Evolutionary conservation across 2,888 invertebrate species (phyloP).

Genomic region (Ptychoptera contaminata): DNA sequence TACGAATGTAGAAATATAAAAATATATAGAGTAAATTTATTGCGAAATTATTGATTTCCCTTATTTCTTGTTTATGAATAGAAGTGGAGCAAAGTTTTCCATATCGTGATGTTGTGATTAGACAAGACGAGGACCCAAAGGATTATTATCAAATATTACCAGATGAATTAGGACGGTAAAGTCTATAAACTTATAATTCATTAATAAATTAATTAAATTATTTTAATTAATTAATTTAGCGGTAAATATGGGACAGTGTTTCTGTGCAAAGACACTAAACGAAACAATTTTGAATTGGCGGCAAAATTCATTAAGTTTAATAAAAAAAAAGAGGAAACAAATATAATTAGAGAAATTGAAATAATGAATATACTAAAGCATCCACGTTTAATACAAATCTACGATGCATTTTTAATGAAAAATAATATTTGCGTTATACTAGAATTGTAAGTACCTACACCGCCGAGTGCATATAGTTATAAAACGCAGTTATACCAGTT

Average conservation of each 20-base stretch:
- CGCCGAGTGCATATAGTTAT: no score
- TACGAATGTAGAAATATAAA: no score
- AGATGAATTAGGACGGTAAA: conserved; percentile 68
- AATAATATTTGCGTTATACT: conserved; percentile 83
- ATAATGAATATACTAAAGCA: conserved; percentile 83
- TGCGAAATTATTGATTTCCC: no score
- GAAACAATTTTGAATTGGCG: conserved; percentile 54
- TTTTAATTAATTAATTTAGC: conserved; percentile 30
- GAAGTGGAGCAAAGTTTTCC: conserved; percentile 75
- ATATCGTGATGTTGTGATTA: conserved; percentile 61
- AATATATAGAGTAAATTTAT: no score
- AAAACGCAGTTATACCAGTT: not conserved
- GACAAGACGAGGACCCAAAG: conserved; percentile 62
- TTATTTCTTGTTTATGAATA: conserved; percentile 29
- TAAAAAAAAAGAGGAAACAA: conserved; percentile 63
- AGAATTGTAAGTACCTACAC: conserved; percentile 66
- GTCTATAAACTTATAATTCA: conserved; percentile 2
- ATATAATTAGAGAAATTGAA: conserved; percentile 81
- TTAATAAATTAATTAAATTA: not conserved
- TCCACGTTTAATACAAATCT: conserved; percentile 84
- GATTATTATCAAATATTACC: conserved; percentile 65
- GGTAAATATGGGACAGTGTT: conserved; percentile 90
- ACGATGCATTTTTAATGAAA: conserved; percentile 81
- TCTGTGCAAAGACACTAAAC: conserved; percentile 63
- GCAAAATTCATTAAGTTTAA: conserved; percentile 74